A percentile compares a stretch with the other conserved stretches of the same genome.
These are phyloP conservation scores for Tachysurus fulvidraco DNA, from an alignment of 2,113 vertebrate genomes.

Conservation along the genomic window DNA sequence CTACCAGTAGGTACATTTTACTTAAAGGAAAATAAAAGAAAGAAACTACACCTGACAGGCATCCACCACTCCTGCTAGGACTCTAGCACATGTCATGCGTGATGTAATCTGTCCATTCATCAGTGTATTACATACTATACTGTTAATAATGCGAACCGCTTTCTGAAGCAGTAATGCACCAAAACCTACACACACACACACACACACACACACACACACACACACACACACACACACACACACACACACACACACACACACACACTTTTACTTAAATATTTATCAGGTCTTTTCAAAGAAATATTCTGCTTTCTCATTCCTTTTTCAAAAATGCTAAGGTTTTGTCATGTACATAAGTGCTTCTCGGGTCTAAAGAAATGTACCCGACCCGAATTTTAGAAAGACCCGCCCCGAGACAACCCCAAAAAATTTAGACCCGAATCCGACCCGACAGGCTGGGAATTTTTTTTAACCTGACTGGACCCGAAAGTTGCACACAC, in stretches of 20 bases:
- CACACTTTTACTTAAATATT: background rate
- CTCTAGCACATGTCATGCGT: slow-evolving; percentile 89
- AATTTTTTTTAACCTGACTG: too few species aligned
- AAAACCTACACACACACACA: slow-evolving; percentile 62
- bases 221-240: slow-evolving; percentile 34
- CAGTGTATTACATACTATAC: slow-evolving; percentile 75
- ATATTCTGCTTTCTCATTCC: background rate
- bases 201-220: slow-evolving; percentile 34
- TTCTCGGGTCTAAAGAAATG: too few species aligned
- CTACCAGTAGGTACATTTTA: too few species aligned
- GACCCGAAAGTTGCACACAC: too few species aligned
- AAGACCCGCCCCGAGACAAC: too few species aligned
- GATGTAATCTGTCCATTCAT: slow-evolving; percentile 74
- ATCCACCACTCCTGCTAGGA: slow-evolving; percentile 82
- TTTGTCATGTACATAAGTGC: background rate
- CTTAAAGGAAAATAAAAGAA: too few species aligned
- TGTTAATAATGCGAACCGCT: slow-evolving; percentile 90
- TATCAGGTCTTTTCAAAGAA: background rate
- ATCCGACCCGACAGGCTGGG: too few species aligned
- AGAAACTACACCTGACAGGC: slow-evolving; percentile 84
- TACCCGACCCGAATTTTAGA: too few species aligned
- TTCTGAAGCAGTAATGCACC: slow-evolving; percentile 84
- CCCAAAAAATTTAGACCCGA: too few species aligned
- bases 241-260: slow-evolving; percentile 34
- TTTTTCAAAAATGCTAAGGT: background rate